Percentiles rank a stretch among this genome's conserved stretches.
These are phyloP conservation scores for Nylanderia fulva DNA, from an alignment of 1,140 invertebrate species.

Conservation along the genomic window DNA sequence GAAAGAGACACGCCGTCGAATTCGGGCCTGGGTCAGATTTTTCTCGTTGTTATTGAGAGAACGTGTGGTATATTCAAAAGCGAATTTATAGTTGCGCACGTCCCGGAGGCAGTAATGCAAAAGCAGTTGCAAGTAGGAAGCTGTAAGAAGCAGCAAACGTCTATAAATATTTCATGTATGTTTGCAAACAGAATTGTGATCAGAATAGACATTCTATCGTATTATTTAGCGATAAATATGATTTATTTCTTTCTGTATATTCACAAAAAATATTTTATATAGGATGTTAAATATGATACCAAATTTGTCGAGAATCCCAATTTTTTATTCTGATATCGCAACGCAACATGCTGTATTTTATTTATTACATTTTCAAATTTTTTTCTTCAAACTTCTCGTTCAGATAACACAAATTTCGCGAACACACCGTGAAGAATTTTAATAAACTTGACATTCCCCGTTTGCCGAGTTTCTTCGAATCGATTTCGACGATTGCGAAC, in stretches of 20 bases:
- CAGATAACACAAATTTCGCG: neutral
- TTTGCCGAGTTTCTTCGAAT: constrained; percentile 32
- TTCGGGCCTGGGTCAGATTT: constrained; percentile 31
- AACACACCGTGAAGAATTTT: constrained; percentile 12
- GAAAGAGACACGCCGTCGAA: neutral
- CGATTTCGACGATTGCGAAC: constrained; percentile 25
- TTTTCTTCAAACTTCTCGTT: neutral
- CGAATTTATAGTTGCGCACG: constrained; percentile 28
- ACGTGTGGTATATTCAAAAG: constrained; percentile 4
- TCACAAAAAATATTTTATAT: neutral
- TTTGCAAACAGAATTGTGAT: constrained; percentile 1
- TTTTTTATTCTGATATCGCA: neutral
- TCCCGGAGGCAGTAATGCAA: neutral
- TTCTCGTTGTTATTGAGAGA: constrained; percentile 24
- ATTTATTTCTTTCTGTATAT: constrained; percentile 1
- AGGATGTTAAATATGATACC: neutral
- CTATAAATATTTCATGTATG: constrained; percentile 10
- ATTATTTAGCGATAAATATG: neutral
- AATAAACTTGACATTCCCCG: constrained; percentile 10
- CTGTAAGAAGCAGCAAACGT: constrained; percentile 1
- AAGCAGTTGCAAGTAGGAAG: neutral
- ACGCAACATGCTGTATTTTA: constrained; percentile 6
- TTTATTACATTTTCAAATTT: neutral
- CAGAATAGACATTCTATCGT: neutral
- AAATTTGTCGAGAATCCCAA: neutral